phyloP scores from a whole-genome alignment of 2,797 vertebrate species.

The Hippocampus kuda region DNA sequence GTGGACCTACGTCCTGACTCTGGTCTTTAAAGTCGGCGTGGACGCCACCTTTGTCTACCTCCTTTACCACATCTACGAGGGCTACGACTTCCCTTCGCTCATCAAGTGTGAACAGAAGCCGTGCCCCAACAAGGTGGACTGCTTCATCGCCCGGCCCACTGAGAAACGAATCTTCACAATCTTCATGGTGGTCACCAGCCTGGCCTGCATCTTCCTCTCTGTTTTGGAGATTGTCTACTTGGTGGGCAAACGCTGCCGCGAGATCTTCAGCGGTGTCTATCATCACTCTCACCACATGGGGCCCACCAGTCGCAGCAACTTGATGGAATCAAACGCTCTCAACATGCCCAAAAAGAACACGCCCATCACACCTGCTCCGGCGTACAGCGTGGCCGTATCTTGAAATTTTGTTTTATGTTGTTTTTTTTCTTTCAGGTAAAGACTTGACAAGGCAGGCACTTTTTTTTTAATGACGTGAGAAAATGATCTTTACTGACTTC shows the following conservation, averaged over 20 bases:
- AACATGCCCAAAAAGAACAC: conserved; percentile 21
- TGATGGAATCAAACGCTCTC: conserved; percentile 37
- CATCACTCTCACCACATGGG: conserved; percentile 20
- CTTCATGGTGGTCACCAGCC: conserved; percentile 80
- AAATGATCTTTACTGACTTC: background rate
- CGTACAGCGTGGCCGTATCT: conserved; percentile 34
- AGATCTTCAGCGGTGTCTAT: conserved; percentile 26
- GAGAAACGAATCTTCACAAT: conserved; percentile 87
- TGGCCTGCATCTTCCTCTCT: conserved; percentile 75
- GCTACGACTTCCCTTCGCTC: conserved; percentile 77
- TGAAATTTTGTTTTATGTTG: conserved; percentile 7
- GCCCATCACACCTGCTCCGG: conserved; percentile 40
- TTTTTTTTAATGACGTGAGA: background rate
- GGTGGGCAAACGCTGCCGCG: conserved; percentile 71
- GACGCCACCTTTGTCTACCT: conserved; percentile 79
- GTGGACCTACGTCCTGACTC: conserved; percentile 88
- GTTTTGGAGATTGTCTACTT: conserved; percentile 75
- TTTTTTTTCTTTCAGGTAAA: background rate
- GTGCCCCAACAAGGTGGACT: conserved; percentile 84
- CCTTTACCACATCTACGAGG: conserved; percentile 76
- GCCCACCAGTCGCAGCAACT: conserved; percentile 35
- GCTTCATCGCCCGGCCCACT: conserved; percentile 79
- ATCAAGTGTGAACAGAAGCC: conserved; percentile 77
- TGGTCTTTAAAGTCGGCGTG: conserved; percentile 79
- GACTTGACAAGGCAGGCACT: conserved; percentile 15